These are phyloP conservation scores for Argyrosomus regius DNA, from an alignment of 2,797 vertebrate genomes.

Conservation along the genomic window DNA sequence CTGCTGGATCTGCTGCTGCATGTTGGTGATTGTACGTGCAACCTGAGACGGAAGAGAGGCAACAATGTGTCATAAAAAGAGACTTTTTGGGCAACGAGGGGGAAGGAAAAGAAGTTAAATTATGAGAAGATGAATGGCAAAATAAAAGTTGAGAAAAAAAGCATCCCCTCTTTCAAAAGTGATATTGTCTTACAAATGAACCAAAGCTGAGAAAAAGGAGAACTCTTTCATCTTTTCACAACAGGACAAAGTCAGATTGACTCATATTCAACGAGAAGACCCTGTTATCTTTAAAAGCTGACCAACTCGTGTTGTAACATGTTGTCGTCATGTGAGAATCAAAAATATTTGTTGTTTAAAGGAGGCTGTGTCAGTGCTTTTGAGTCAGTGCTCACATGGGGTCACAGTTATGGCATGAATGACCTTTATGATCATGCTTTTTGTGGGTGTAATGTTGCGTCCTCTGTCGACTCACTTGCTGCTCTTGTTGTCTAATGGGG, in stretches of 20 bases:
- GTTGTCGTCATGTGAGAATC: slow-evolving; percentile 19
- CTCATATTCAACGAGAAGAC: slow-evolving; percentile 23
- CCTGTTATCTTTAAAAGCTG: slow-evolving; percentile 15
- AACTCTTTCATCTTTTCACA: slow-evolving; percentile 8
- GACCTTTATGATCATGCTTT: not conserved
- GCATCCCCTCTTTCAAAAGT: not conserved
- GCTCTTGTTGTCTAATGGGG: slow-evolving; percentile 99
- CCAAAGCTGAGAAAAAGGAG: slow-evolving; percentile 16
- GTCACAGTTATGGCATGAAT: slow-evolving; percentile 3
- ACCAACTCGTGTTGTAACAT: slow-evolving; percentile 21
- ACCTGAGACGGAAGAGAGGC: slow-evolving; percentile 82
- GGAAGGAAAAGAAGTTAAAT: not conserved
- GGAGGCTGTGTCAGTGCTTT: not conserved
- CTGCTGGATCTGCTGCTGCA: slow-evolving; percentile 99
- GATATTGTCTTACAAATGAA: not conserved
- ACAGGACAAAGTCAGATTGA: not conserved
- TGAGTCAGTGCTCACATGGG: not conserved
- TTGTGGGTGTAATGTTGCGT: not conserved
- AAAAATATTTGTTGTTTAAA: not conserved
- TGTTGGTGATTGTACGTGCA: slow-evolving; percentile 99
- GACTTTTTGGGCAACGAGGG: not conserved
- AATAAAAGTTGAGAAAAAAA: not conserved
- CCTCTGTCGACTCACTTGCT: slow-evolving; percentile 91
- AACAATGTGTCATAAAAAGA: not conserved
- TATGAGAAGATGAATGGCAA: not conserved